Evolutionary conservation across 1,140 invertebrate species (phyloP), one percentile per base, ranked within the genome.

Genomic region (Tetramorium alpestre): DNA sequence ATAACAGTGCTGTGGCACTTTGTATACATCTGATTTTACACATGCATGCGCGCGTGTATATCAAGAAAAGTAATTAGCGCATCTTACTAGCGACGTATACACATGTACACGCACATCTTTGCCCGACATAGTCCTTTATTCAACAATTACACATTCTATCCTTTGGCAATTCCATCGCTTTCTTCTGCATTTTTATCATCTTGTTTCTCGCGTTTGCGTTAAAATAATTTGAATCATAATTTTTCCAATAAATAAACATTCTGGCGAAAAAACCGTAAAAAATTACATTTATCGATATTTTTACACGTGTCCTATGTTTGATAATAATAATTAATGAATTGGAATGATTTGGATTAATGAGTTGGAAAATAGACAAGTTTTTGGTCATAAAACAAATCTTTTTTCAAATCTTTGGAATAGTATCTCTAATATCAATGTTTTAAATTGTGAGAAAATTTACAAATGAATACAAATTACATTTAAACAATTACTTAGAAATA

Each of bases 31-130:
- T 11, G 25, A 10, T 47, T 60, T 64, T 62, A 47, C 18, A 75
- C 44, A 18, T 51, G 6, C 18, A 38, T n/a, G 8, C 11, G 1
- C 11, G 28, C 22, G 33, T 80, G 16, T 18, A 22, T 18, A 49
- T 0, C 10, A 18, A 41, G 44, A 88, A 89, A 90, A 88, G 54
- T 88, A 90, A 89, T 89, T 89, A 88, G 56, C 70, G 38, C 41
- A 81, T 81, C 70, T 89, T 88, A 81, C 25, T 22, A 25, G 22
- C 25, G 18, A 38, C 16, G 10, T 49, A 33, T 49, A 51, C 28
- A 28, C 16, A 69, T 69, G 69, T 49, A 85, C 18, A 38, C 54
- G 67, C 70, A 51, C 11, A 16, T 54, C 54, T 75, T 4, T 75
- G 11, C 41, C 8, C 10, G n/a, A 64, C 18, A 76, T 81, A 47